These are phyloP conservation scores for Elgaria multicarinata DNA, from an alignment of 2,113 vertebrate genomes.

Conservation along the genomic window DNA sequence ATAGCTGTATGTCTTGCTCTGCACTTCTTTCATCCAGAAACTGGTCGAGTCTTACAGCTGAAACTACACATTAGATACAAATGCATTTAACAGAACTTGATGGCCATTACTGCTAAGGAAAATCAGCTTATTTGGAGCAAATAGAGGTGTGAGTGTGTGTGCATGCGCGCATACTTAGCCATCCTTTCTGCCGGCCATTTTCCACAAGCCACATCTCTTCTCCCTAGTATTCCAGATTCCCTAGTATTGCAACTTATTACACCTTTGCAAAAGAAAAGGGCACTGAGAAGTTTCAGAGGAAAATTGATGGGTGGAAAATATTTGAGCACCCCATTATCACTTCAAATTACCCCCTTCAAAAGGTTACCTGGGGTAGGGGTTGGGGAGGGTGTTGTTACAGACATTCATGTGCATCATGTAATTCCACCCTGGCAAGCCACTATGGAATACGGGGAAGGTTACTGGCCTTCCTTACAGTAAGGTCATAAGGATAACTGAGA, in stretches of 20 bases:
- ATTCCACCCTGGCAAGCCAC: neutral
- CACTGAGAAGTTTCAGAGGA: too few species aligned
- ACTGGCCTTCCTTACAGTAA: neutral
- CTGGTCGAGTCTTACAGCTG: too few species aligned
- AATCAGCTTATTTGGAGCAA: neutral
- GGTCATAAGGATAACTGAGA: neutral
- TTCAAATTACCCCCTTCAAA: neutral
- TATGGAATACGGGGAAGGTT: neutral
- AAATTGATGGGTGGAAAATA: neutral
- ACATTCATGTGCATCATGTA: neutral
- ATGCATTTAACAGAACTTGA: neutral
- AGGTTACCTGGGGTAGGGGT: too few species aligned
- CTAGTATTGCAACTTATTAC: neutral
- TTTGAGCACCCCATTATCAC: neutral
- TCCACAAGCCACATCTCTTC: neutral
- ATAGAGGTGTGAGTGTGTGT: neutral
- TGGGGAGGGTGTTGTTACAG: neutral
- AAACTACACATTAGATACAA: too few species aligned
- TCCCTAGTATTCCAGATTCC: neutral
- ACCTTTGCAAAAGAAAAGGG: neutral
- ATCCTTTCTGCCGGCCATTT: neutral
- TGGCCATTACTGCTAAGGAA: neutral
- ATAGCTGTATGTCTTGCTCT: neutral
- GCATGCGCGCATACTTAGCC: neutral
- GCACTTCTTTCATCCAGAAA: neutral